phyloP scores from a whole-genome alignment of 2,113 vertebrate genomes.

The Pyxicephalus adspersus region DNA sequence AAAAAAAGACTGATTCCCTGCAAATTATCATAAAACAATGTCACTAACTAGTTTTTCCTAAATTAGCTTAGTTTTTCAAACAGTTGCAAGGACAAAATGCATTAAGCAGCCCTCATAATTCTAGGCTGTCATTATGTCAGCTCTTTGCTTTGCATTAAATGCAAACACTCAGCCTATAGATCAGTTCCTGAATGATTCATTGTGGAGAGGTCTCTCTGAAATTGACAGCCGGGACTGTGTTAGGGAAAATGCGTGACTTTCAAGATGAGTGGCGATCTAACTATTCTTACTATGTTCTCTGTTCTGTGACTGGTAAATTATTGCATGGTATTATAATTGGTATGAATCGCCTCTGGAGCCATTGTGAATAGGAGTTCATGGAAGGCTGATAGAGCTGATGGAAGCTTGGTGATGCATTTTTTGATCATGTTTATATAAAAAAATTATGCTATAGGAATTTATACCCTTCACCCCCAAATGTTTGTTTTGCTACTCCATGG shows the following conservation, averaged over 20 bases:
- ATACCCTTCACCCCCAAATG: too few relatives aligned
- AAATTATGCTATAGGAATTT: too few relatives aligned
- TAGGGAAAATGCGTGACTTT: constrained; percentile 10
- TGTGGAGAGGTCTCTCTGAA: background rate
- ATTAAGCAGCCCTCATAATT: background rate
- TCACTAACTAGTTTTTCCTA: constrained; percentile 46
- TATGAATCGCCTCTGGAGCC: too few relatives aligned
- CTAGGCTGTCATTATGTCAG: background rate
- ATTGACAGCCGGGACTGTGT: fast-evolving
- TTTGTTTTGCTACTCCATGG: too few relatives aligned
- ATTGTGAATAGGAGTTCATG: too few relatives aligned
- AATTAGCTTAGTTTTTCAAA: constrained; percentile 18
- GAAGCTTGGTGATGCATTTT: too few relatives aligned
- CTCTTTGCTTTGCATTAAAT: constrained; percentile 6
- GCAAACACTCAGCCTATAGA: background rate
- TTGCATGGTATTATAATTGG: too few relatives aligned
- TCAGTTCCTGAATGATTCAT: background rate
- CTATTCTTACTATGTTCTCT: too few relatives aligned
- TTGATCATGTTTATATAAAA: too few relatives aligned
- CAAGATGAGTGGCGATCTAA: background rate
- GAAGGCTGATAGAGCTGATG: too few relatives aligned
- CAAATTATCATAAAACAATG: constrained; percentile 2
- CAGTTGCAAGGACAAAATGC: constrained; percentile 43
- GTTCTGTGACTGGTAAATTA: too few relatives aligned
- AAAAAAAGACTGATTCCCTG: constrained; percentile 12